phyloP scores from a whole-genome alignment of 2,888 invertebrate genomes.

The Drosophila buzzatii region DNA sequence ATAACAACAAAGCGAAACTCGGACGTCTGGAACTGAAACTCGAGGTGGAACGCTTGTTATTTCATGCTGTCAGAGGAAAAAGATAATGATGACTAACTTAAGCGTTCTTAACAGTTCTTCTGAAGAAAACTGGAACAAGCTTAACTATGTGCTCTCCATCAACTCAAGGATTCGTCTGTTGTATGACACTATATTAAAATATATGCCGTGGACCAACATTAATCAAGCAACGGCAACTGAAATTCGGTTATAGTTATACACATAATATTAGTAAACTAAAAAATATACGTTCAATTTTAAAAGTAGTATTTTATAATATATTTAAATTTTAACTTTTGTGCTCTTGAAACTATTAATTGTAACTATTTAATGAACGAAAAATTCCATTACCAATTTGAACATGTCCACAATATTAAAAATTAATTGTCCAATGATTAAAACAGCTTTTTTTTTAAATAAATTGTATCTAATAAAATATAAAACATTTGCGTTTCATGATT shows the following conservation, averaged over 20 bases:
- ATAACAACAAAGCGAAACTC: not conserved
- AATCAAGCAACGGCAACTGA: not conserved
- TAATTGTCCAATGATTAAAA: not conserved
- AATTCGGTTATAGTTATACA: too few species aligned
- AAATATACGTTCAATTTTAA: too few species aligned
- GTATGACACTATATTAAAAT: too few species aligned
- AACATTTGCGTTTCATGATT: not conserved
- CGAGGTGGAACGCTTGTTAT: not conserved
- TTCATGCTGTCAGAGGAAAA: not conserved
- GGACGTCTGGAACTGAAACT: constrained; percentile 2
- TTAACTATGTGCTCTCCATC: not conserved
- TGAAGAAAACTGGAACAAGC: not conserved
- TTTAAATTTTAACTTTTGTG: too few species aligned
- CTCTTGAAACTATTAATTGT: too few species aligned
- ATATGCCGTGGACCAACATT: not conserved
- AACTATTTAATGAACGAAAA: too few species aligned
- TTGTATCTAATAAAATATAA: not conserved
- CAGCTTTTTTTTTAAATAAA: not conserved
- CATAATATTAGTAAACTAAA: too few species aligned
- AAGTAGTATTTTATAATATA: too few species aligned
- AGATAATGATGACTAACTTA: not conserved
- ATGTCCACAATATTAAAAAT: not conserved
- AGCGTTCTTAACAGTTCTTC: too few species aligned
- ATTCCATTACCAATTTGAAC: not conserved
- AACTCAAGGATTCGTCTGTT: too few species aligned